Evolutionary conservation across 2,797 vertebrate genomes (phyloP).

Genomic region (Ptychadena robeensis): DNA sequence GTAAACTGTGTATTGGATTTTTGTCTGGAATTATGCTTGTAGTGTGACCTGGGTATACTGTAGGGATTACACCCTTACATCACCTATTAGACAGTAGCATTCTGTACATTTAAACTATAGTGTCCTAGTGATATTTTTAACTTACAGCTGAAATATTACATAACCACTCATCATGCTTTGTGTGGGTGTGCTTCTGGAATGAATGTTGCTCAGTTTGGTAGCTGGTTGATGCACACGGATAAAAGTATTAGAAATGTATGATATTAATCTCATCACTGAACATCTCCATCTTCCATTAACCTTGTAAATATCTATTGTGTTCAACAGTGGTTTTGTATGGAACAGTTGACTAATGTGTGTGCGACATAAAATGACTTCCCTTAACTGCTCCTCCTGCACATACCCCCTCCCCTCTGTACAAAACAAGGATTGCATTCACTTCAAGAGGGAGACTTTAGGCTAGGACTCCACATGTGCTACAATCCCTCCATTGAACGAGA

Average conservation of each 20-base stretch:
- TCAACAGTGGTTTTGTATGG: too few relatives aligned
- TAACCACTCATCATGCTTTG: slow-evolving; percentile 40
- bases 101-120: slow-evolving; percentile 11
- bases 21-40: neutral
- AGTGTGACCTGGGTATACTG: neutral
- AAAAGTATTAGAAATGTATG: slow-evolving; percentile 21
- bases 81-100: slow-evolving; percentile 20
- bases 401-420: too few relatives aligned
- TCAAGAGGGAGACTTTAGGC: too few relatives aligned
- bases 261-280: neutral
- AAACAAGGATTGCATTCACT: too few relatives aligned
- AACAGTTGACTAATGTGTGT: too few relatives aligned
- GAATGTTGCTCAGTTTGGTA: slow-evolving; percentile 26
- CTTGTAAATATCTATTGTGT: neutral
- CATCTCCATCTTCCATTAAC: neutral
- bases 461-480: too few relatives aligned
- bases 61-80: neutral
- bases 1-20: too few relatives aligned
- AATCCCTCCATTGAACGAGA: too few relatives aligned
- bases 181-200: slow-evolving; percentile 40
- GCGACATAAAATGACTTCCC: too few relatives aligned
- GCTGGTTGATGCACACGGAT: slow-evolving; percentile 5
- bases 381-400: too few relatives aligned
- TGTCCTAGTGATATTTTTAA: slow-evolving; percentile 47
- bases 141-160: slow-evolving; percentile 55